phyloP scores from a whole-genome alignment of 1,140 invertebrate genomes.

The Hyphantria cunea region DNA sequence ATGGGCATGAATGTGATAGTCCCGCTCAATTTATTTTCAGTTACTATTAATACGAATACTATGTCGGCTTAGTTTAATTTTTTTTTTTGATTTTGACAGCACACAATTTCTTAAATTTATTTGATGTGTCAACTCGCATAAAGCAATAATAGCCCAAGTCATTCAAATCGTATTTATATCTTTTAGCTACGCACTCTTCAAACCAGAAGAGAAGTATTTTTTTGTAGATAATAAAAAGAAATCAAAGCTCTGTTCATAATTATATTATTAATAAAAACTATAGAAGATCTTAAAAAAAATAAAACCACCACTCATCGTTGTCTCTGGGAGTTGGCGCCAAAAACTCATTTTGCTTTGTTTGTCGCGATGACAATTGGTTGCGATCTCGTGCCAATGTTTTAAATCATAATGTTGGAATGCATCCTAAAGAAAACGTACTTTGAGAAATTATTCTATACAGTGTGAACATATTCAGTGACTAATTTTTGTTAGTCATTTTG shows the following conservation, averaged over 20 bases:
- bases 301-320: neutral
- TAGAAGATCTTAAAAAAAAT: neutral
- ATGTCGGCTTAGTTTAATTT: neutral
- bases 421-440: slow-evolving; percentile 17
- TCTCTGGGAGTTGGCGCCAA: slow-evolving; percentile 25
- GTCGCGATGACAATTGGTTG: slow-evolving; percentile 21
- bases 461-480: slow-evolving; percentile 4
- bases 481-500: slow-evolving; percentile 1
- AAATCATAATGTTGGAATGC: slow-evolving; percentile 32
- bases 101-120: neutral
- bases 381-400: slow-evolving; percentile 27
- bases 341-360: slow-evolving; percentile 26
- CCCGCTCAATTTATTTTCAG: no score
- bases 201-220: neutral
- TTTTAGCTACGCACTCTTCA: neutral
- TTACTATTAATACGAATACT: no score
- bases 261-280: neutral
- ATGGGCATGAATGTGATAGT: no score
- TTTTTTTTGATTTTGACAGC: neutral
- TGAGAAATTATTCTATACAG: slow-evolving; percentile 1
- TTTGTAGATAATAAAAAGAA: slow-evolving; percentile 4
- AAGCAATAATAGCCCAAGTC: neutral
- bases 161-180: neutral
- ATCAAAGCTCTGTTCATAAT: slow-evolving; percentile 5
- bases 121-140: neutral